phyloP scores from a whole-genome alignment of 2,797 vertebrate genomes.

The Melanotaenia parkinsoni region DNA sequence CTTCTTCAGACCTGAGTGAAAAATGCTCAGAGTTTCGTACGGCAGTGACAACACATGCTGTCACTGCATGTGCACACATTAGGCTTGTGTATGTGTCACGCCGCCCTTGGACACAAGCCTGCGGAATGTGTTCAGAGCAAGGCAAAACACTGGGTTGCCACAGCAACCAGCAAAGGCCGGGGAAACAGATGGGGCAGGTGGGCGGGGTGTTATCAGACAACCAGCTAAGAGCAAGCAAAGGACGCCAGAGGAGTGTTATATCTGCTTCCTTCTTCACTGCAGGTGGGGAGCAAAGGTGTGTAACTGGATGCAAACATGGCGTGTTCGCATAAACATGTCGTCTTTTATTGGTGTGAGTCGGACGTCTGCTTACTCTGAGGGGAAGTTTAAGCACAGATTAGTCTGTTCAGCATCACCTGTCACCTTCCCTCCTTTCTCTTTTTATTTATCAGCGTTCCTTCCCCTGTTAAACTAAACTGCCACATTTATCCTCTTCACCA shows the following conservation, averaged over 20 bases:
- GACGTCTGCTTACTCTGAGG: constrained; percentile 42
- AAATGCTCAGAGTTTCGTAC: constrained; percentile 44
- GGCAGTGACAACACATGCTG: constrained; percentile 42
- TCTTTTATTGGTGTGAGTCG: constrained; percentile 26
- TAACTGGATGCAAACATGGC: background rate
- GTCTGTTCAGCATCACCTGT: constrained; percentile 46
- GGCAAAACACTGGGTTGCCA: constrained; percentile 80
- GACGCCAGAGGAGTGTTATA: constrained; percentile 13
- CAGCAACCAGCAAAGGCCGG: constrained; percentile 72
- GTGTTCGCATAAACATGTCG: background rate
- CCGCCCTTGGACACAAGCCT: constrained; percentile 75
- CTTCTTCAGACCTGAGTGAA: constrained; percentile 29
- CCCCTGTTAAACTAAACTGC: background rate
- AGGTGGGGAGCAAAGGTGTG: background rate
- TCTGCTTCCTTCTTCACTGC: background rate
- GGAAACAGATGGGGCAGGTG: constrained; percentile 42
- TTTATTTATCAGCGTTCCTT: constrained; percentile 37
- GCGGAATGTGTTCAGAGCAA: constrained; percentile 80
- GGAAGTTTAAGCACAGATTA: constrained; percentile 61
- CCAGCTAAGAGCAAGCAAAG: background rate
- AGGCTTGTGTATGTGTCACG: constrained; percentile 57
- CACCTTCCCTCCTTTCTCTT: constrained; percentile 32
- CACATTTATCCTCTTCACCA: too few relatives aligned
- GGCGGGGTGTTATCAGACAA: constrained; percentile 40
- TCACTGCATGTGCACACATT: constrained; percentile 35